These are phyloP conservation scores for Philantomba maxwellii DNA, from an alignment of 2,113 vertebrate species.

Conservation along the genomic window DNA sequence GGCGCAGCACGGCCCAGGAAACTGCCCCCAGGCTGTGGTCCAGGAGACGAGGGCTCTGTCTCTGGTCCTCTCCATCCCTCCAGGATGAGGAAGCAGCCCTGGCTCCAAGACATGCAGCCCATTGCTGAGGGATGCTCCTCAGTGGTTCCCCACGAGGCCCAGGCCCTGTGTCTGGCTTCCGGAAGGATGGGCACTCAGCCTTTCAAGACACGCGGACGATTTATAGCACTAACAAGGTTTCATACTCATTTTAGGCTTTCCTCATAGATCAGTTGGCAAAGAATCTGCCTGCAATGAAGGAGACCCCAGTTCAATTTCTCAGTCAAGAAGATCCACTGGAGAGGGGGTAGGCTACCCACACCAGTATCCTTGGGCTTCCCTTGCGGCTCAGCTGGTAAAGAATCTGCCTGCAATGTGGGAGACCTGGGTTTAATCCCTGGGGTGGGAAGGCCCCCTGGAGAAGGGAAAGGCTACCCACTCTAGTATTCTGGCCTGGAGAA, in stretches of 20 bases:
- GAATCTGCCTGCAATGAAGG: not conserved
- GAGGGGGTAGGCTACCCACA: not conserved
- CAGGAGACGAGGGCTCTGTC: not conserved
- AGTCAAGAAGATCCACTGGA: rapidly evolving
- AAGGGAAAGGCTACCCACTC: not conserved
- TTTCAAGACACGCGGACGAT: not conserved
- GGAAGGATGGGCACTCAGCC: not conserved
- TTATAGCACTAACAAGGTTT: not conserved
- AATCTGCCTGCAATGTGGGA: not conserved
- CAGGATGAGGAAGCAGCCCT: not conserved
- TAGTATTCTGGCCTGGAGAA: not conserved
- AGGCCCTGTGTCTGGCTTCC: not conserved
- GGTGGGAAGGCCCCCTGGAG: not conserved
- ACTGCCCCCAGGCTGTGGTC: not conserved
- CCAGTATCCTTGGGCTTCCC: not conserved
- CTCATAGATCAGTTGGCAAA: not conserved
- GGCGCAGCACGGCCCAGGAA: not conserved
- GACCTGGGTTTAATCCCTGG: not conserved
- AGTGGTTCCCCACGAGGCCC: not conserved
- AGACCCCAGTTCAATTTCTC: not conserved
- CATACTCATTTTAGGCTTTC: not conserved
- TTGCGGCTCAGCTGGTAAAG: not conserved
- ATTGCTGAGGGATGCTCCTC: not conserved
- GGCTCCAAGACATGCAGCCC: not conserved
- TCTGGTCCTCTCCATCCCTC: not conserved